Evolutionary conservation across 2,888 invertebrate species (phyloP), one percentile per base, ranked within the genome.

Genomic region (Hydropsyche betteni): DNA sequence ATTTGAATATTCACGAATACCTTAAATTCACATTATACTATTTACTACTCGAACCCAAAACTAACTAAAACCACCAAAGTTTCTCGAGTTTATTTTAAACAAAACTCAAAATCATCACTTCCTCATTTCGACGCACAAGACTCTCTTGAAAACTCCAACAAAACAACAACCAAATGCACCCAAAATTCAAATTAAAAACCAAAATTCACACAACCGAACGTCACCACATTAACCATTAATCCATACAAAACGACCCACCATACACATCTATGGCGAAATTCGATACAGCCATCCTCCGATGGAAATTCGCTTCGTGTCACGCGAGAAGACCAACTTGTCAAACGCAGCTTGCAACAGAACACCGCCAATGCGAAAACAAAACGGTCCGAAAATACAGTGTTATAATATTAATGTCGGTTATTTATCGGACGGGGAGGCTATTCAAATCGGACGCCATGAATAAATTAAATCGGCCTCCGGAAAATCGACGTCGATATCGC

Each of bases 281-380:
- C 8, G 58, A 58, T 16, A 58, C 58, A 14, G 24, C 58, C 12
- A 36, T 44, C 64, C 64, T 7, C 7, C 36, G 34, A 1, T 64
- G 61, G 5, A 16, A 33, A 61, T 44, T 44, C 44, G 44, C 7
- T 16, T 61, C 10, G 10, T 34, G 64, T 12, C 36, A 64, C n/a
- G 34, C 64, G 36, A 64, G 64, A 64, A 8, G 64, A 4, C 64
- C 36, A 64, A 64, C 64, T 64, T 64, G 64, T 64, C 64, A 64
- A 64, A 64, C 34, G 64, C 64, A 64, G 64, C 10, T 4, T 10
- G 64, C 34, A 64, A 64, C 64, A 36, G 36, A 12, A 36, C 64
- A 36, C 64, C n/a, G 12, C 5, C 64, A 14, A 24, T 24, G 58
- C 4, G 2, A 8, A 58, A 4, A 24, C 24, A 24, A 44, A 64